These are phyloP conservation scores for Glyphotaelius pellucidus DNA, from an alignment of 2,888 invertebrate species.

Conservation along the genomic window DNA sequence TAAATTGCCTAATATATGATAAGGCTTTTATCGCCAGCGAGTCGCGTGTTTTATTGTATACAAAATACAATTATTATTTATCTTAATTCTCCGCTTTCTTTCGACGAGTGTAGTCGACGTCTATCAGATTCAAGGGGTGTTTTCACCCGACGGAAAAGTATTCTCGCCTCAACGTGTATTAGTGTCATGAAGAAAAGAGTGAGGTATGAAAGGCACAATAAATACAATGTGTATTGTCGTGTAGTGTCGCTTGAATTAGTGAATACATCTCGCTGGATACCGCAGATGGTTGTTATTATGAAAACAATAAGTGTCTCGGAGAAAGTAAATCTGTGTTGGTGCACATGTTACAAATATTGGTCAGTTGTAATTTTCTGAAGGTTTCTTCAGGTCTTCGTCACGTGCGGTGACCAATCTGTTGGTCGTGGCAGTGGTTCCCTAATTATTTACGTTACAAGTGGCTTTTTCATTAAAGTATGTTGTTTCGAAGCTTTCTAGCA, in stretches of 20 bases:
- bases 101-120: background rate
- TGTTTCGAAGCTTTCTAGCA: background rate
- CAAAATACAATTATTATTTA: background rate
- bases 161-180: background rate
- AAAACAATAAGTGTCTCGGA: background rate
- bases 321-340: background rate
- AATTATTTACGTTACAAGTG: background rate
- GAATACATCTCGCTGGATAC: background rate
- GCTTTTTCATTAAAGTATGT: background rate
- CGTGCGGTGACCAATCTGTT: background rate
- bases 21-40: background rate
- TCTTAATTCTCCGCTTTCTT: background rate
- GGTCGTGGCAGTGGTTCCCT: background rate
- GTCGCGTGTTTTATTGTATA: background rate
- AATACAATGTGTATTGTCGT: background rate
- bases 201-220: background rate
- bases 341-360: constrained; percentile 11
- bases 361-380: background rate
- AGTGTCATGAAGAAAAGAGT: background rate
- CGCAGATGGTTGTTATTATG: background rate
- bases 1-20: background rate
- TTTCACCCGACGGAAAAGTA: background rate
- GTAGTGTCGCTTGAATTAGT: background rate
- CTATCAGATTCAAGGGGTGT: background rate
- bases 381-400: background rate